Percentiles rank a stretch among this genome's conserved stretches.
These are phyloP conservation scores for Latrodectus hesperus DNA, from an alignment of 2,888 invertebrate genomes.

Conservation along the genomic window DNA sequence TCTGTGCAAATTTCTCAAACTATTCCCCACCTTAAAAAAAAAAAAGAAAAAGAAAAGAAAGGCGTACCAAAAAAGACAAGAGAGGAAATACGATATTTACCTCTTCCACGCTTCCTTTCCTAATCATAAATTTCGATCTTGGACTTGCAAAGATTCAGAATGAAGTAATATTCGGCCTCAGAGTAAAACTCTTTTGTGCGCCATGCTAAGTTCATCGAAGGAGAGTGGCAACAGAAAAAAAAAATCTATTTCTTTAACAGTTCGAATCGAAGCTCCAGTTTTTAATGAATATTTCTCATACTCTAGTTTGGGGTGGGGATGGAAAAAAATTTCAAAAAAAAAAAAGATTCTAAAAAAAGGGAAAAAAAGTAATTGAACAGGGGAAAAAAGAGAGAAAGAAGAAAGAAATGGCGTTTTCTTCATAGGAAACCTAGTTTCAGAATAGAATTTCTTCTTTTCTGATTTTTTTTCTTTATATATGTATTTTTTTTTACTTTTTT, in stretches of 20 bases:
- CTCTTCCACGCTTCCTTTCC: too few relatives aligned
- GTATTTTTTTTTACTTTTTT: conserved; percentile 15
- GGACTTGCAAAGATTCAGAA: too few relatives aligned
- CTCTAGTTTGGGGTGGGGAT: conserved; percentile 9
- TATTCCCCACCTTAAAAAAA: background rate
- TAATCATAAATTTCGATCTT: too few relatives aligned
- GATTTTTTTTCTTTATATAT: background rate
- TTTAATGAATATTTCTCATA: conserved; percentile 66
- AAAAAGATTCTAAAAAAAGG: conserved; percentile 3
- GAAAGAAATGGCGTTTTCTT: conserved; percentile 36
- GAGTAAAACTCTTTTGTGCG: background rate
- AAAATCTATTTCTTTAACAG: conserved; percentile 3
- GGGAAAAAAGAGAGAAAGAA: background rate
- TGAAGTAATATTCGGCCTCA: too few relatives aligned
- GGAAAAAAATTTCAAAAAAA: background rate
- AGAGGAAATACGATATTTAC: too few relatives aligned
- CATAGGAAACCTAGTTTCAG: conserved; percentile 51
- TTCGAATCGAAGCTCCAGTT: conserved; percentile 45
- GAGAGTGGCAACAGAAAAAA: background rate
- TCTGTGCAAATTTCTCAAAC: background rate
- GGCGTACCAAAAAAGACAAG: too few relatives aligned
- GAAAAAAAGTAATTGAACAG: conserved; percentile 24
- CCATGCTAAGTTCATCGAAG: background rate
- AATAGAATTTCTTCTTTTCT: conserved; percentile 55
- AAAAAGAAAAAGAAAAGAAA: too few relatives aligned